A percentile compares a stretch with the other conserved stretches of the same genome.
phyloP scores from a whole-genome alignment of 2,797 vertebrate species.

The Protosalanx chinensis region DNA sequence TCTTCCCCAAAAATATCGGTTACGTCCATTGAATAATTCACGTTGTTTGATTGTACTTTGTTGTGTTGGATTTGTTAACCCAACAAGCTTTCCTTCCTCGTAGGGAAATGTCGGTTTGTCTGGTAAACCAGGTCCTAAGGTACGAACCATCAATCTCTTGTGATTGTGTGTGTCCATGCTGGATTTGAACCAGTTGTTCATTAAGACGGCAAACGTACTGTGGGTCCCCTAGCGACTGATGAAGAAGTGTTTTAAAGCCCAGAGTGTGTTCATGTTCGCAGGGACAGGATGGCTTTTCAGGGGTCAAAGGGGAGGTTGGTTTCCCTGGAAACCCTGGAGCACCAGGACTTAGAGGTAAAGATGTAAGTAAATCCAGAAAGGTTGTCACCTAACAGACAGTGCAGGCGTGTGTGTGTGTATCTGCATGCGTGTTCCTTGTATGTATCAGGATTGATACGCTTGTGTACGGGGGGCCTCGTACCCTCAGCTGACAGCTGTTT shows the following conservation, averaged over 20 bases:
- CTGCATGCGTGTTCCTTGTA: not conserved
- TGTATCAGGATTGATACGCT: not conserved
- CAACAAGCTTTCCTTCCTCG: conserved; percentile 32
- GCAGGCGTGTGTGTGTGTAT: not conserved
- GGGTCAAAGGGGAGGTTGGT: conserved; percentile 74
- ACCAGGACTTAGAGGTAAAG: conserved; percentile 91
- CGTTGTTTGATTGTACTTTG: not conserved
- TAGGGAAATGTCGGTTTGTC: conserved; percentile 91
- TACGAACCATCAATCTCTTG: conserved; percentile 46
- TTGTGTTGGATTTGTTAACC: not conserved
- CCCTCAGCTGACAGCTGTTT: conserved; percentile 17
- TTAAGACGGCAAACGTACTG: not conserved
- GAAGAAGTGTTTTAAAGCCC: not conserved
- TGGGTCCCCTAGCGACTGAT: not conserved
- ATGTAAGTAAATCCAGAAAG: conserved; percentile 85
- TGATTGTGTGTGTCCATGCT: not conserved
- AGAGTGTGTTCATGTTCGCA: conserved; percentile 46
- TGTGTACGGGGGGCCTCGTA: not conserved
- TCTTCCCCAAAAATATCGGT: not conserved
- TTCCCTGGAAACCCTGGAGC: conserved; percentile 73
- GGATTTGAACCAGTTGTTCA: not conserved
- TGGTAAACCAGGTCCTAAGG: conserved; percentile 86
- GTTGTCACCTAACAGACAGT: conserved; percentile 40
- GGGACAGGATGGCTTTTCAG: conserved; percentile 78
- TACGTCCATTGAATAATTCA: not conserved